Conservation (phyloP, 2,113 vertebrate species). For the Sporophila hypoxantha region DNA sequence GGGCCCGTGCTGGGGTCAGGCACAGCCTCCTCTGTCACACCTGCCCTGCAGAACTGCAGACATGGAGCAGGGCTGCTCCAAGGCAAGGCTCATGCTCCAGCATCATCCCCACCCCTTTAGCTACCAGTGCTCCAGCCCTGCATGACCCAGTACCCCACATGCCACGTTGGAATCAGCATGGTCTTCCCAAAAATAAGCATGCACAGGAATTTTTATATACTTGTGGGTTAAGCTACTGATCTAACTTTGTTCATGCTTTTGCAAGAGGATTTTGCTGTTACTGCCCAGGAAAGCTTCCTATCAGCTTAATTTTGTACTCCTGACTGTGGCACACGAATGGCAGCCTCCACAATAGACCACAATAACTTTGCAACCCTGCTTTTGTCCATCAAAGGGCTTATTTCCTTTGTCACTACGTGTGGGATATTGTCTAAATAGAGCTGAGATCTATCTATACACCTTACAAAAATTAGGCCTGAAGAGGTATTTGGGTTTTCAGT, state of each 20-base stretch:
- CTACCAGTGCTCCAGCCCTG: fast-evolving
- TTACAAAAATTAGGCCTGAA: neutral
- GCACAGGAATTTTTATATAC: neutral
- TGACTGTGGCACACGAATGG: neutral
- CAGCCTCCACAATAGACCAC: neutral
- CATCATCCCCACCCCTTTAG: neutral
- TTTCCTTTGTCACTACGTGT: neutral
- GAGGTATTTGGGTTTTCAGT: neutral
- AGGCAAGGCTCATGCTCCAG: neutral
- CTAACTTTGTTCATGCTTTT: neutral
- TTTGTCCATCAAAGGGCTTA: neutral
- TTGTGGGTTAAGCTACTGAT: neutral
- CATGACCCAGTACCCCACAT: fast-evolving
- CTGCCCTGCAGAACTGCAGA: neutral
- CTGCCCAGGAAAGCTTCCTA: neutral
- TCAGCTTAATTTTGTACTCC: neutral
- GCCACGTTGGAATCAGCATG: too few relatives aligned
- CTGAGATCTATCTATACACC: neutral
- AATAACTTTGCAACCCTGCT: neutral
- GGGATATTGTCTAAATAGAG: neutral
- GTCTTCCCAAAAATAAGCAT: neutral
- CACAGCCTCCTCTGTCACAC: neutral
- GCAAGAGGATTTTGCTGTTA: neutral
- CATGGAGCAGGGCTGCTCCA: neutral
- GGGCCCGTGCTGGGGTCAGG: fast-evolving